Evolutionary conservation across 2,113 vertebrate species (phyloP).

Genomic region (Stigmatopora nigra): DNA sequence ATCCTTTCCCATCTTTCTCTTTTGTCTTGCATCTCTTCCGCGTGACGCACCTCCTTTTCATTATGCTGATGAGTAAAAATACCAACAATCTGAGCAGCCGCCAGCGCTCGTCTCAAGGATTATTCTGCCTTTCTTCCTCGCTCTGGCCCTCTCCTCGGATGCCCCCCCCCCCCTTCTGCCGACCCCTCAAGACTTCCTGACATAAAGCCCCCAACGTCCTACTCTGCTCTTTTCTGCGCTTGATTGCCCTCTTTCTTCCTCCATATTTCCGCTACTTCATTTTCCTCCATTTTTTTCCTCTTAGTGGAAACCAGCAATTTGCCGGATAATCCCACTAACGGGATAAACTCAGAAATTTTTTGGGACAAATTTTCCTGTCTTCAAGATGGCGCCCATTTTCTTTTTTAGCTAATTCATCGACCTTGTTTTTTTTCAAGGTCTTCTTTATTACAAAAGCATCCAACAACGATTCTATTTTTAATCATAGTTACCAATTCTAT

Average conservation of each 20-base stretch:
- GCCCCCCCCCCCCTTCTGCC: conserved; percentile 4
- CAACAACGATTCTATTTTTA: neutral
- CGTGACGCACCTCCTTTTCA: conserved; percentile 40
- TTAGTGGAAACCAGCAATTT: conserved; percentile 1
- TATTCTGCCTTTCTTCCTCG: conserved; percentile 7
- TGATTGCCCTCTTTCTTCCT: conserved; percentile 8
- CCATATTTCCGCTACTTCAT: conserved; percentile 11
- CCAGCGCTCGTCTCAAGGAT: conserved; percentile 20
- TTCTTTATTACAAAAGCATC: too few species aligned
- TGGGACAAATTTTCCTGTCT: conserved; percentile 38
- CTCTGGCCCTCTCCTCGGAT: conserved; percentile 26
- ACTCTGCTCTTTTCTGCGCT: neutral
- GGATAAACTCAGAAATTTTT: conserved; percentile 49
- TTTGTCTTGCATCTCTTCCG: conserved; percentile 26
- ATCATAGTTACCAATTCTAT: too few species aligned
- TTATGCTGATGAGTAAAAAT: conserved; percentile 48
- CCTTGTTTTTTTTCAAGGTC: neutral
- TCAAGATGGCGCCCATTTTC: conserved; percentile 16
- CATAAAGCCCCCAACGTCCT: neutral
- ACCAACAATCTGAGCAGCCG: conserved; percentile 19
- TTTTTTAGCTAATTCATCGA: conserved; percentile 11
- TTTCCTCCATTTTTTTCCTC: conserved; percentile 11
- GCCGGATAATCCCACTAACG: conserved; percentile 45
- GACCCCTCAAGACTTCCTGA: conserved; percentile 11
- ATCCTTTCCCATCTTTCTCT: conserved; percentile 5